Conservation (phyloP, 2,888 invertebrate genomes). For the Drosophila acutilabella region DNA sequence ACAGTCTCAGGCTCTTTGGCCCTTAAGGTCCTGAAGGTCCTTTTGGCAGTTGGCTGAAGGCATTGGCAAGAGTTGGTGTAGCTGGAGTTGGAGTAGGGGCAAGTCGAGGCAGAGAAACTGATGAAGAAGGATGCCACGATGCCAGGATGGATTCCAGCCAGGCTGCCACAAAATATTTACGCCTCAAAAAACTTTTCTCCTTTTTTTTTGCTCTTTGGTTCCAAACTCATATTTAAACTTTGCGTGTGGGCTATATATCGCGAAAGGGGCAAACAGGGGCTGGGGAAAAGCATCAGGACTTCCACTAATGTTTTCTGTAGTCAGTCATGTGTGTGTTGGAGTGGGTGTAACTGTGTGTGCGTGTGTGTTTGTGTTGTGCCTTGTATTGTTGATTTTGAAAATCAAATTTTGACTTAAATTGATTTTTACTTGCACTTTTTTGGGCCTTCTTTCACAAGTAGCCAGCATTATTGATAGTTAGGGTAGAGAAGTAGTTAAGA, state of each 20-base stretch:
- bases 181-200: slow-evolving; percentile 71
- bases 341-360: slow-evolving; percentile 29
- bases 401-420: slow-evolving; percentile 79
- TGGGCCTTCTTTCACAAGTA: slow-evolving; percentile 5
- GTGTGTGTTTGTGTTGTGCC: slow-evolving; percentile 33
- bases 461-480: not conserved
- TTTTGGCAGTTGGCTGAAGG: slow-evolving; percentile 3
- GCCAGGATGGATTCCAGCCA: slow-evolving; percentile 20
- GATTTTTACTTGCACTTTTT: slow-evolving; percentile 65
- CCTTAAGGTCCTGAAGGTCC: slow-evolving; percentile 12
- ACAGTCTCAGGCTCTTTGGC: slow-evolving; percentile 26
- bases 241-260: slow-evolving; percentile 36
- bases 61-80: not conserved
- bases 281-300: slow-evolving; percentile 3
- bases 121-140: slow-evolving; percentile 13
- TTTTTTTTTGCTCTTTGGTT: not conserved
- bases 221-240: slow-evolving; percentile 79
- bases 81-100: not conserved
- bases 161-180: slow-evolving; percentile 77
- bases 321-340: slow-evolving; percentile 38
- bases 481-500: not conserved
- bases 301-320: slow-evolving; percentile 41
- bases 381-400: slow-evolving; percentile 75
- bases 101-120: not conserved
- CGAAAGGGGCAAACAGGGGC: not conserved